Percentiles rank a stretch among this genome's conserved stretches.
These are phyloP conservation scores for Anser brachyrhynchus DNA, from an alignment of 2,113 vertebrate species.

Conservation along the genomic window DNA sequence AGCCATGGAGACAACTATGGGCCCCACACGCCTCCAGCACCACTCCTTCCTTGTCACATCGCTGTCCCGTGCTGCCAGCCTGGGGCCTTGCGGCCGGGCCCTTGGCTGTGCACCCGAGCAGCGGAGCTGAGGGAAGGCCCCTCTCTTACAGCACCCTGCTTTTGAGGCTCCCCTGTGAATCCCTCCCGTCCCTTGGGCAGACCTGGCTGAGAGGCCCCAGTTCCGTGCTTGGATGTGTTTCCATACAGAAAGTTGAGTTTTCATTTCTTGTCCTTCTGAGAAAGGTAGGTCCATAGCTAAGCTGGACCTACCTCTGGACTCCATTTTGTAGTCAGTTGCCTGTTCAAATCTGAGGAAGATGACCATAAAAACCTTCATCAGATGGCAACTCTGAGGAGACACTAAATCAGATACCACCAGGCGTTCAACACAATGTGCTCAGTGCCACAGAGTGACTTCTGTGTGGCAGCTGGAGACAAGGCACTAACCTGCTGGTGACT, in stretches of 20 bases:
- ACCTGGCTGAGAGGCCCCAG: neutral
- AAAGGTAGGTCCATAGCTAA: neutral
- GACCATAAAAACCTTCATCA: neutral
- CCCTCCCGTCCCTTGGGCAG: neutral
- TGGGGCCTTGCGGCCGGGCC: neutral
- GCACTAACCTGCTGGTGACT: neutral
- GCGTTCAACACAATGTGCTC: accelerated
- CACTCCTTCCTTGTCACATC: accelerated
- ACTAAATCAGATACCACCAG: neutral
- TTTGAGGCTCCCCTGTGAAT: neutral
- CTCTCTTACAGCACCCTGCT: neutral
- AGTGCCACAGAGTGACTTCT: neutral
- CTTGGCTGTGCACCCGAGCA: accelerated
- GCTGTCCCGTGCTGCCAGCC: accelerated
- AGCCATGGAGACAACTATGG: neutral
- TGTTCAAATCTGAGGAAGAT: neutral
- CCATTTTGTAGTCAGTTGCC: neutral
- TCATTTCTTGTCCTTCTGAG: neutral
- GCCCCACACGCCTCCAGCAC: neutral
- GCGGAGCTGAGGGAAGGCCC: neutral
- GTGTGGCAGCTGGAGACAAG: neutral
- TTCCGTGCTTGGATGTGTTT: neutral
- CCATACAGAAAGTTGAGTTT: neutral
- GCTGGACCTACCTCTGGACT: neutral
- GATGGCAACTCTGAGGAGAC: neutral